Conservation (phyloP, 2,888 invertebrate genomes). For the Drosophila planitibia region DNA sequence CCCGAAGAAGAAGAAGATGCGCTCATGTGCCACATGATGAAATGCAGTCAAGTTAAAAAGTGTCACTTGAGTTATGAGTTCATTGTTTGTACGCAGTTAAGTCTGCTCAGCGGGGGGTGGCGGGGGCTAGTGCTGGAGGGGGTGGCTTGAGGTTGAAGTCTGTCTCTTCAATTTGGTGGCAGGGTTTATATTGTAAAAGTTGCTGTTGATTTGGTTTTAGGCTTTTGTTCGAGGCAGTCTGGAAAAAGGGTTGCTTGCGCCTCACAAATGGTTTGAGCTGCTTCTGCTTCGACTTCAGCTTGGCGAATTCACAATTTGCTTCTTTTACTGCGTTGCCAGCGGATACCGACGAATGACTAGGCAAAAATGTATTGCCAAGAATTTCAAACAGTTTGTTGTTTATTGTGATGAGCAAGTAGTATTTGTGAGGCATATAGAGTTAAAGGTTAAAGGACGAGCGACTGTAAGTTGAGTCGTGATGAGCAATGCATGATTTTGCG, state of each 20-base stretch:
- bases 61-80: conserved; percentile 85
- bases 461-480: neutral
- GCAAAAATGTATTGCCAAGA: conserved; percentile 14
- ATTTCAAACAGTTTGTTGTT: conserved; percentile 19
- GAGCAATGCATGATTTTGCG: neutral
- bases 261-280: neutral
- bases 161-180: conserved; percentile 25
- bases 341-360: conserved; percentile 43
- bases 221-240: conserved; percentile 49
- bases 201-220: conserved; percentile 66
- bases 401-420: neutral
- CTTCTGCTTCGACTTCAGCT: conserved; percentile 7
- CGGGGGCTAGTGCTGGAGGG: neutral
- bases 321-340: conserved; percentile 40
- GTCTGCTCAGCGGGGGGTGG: conserved; percentile 23
- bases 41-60: conserved; percentile 84
- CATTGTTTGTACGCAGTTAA: conserved; percentile 81
- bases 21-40: conserved; percentile 82
- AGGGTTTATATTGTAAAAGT: conserved; percentile 56
- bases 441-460: neutral
- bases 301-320: conserved; percentile 23
- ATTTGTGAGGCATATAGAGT: neutral
- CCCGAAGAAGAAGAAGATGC: conserved; percentile 31
- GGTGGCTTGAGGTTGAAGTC: conserved; percentile 20
- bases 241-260: conserved; percentile 45